Evolutionary conservation across 2,888 invertebrate species (phyloP).

Genomic region (Shargacucullia verbasci): DNA sequence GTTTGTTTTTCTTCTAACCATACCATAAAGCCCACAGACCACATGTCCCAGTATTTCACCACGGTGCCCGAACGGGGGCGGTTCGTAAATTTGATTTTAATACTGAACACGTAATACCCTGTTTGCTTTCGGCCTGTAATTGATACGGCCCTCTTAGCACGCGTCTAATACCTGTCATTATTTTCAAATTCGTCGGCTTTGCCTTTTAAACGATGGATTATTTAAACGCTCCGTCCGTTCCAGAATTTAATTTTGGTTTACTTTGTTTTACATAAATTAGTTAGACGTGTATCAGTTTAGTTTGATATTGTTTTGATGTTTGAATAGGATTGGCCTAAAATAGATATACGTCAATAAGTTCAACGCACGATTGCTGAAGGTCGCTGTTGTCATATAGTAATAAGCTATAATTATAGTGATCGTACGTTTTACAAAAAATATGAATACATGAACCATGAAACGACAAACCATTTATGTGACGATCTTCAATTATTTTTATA

Average conservation of each 20-base stretch:
- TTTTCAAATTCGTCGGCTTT: conserved; percentile 85
- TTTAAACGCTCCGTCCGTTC: conserved; percentile 67
- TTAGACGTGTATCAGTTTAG: conserved; percentile 42
- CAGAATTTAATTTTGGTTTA: conserved; percentile 65
- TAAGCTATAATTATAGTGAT: no score
- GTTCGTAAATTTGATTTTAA: conserved; percentile 88
- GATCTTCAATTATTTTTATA: no score
- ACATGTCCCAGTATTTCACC: conserved; percentile 57
- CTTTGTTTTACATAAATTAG: conserved; percentile 57
- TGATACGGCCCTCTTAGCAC: conserved; percentile 85
- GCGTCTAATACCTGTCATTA: conserved; percentile 86
- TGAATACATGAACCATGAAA: no score
- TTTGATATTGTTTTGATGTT: conserved; percentile 11
- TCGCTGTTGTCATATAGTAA: no score
- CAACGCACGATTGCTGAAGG: no score
- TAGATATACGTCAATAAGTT: no score
- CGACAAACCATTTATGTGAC: no score
- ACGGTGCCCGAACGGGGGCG: conserved; percentile 61
- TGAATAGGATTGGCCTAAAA: no score
- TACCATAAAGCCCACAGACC: conserved; percentile 61
- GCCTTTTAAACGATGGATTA: conserved; percentile 82
- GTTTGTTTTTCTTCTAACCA: conserved; percentile 56
- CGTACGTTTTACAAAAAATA: no score
- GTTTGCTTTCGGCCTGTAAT: conserved; percentile 83
- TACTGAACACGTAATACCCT: conserved; percentile 84